These are phyloP conservation scores for Antheraea mylitta DNA, from an alignment of 1,140 invertebrate genomes.

Conservation along the genomic window DNA sequence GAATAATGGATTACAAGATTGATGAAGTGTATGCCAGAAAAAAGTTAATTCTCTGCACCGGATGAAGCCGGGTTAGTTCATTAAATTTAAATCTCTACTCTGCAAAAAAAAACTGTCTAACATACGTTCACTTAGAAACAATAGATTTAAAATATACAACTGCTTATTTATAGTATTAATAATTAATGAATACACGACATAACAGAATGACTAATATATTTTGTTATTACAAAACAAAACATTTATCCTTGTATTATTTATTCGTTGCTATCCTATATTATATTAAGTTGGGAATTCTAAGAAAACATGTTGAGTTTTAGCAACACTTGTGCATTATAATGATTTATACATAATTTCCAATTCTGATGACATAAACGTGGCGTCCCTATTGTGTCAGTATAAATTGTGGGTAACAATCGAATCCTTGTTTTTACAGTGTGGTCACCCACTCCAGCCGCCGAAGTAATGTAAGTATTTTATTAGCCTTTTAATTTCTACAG, in stretches of 20 bases:
- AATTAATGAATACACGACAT: background rate
- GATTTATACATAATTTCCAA: conserved; percentile 1
- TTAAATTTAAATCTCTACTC: too few species aligned
- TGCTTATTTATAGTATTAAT: background rate
- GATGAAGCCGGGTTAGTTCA: too few species aligned
- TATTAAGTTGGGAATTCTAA: background rate
- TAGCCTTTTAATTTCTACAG: background rate
- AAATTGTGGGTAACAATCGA: background rate
- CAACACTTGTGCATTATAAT: background rate
- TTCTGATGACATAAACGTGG: background rate
- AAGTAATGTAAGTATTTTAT: background rate
- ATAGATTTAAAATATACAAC: background rate
- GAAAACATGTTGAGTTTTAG: background rate
- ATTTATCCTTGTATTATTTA: background rate
- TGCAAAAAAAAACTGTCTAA: too few species aligned
- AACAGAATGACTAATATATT: background rate
- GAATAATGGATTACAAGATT: too few species aligned
- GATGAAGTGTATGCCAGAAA: too few species aligned
- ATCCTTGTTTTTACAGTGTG: background rate
- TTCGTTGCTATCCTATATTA: background rate
- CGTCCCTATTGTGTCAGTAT: background rate
- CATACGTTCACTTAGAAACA: too few species aligned
- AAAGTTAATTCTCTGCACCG: too few species aligned
- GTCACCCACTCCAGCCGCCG: background rate
- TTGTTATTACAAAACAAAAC: background rate